Percentiles rank a stretch among this genome's conserved stretches.
Evolutionary conservation across 2,888 invertebrate species (phyloP).

Genomic region (Cinara cedri): DNA sequence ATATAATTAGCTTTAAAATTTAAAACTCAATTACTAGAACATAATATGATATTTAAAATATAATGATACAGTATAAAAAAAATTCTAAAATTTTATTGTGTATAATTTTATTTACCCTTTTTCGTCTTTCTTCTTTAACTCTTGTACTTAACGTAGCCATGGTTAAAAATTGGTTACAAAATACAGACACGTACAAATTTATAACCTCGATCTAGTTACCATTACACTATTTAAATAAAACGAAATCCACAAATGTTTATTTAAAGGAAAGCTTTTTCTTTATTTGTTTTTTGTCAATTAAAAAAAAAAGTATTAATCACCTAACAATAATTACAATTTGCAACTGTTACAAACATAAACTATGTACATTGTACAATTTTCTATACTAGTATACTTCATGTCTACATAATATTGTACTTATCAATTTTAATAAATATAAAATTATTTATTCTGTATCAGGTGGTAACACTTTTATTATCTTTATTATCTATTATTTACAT

Average conservation of each 20-base stretch:
- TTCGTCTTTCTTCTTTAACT: constrained; percentile 66
- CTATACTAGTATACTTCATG: too few relatives aligned
- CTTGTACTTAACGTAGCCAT: constrained; percentile 62
- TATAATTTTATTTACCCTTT: constrained; percentile 63
- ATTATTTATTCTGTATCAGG: background rate
- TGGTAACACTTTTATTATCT: background rate
- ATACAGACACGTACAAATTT: constrained; percentile 36
- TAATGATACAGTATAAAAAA: background rate
- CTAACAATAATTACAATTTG: background rate
- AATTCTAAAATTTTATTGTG: background rate
- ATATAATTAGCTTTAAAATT: too few relatives aligned
- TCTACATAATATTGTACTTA: background rate
- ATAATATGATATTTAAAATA: background rate
- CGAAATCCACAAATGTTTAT: constrained; percentile 17
- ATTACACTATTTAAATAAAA: background rate
- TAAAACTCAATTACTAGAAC: too few relatives aligned
- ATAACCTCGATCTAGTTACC: background rate
- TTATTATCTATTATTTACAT: too few relatives aligned
- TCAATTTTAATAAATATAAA: background rate
- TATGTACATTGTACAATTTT: too few relatives aligned
- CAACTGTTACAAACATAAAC: too few relatives aligned
- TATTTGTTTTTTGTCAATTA: constrained; percentile 15
- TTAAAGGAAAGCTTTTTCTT: background rate
- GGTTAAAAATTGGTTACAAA: background rate
- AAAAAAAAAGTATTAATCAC: constrained; percentile 9